phyloP scores from a whole-genome alignment of 2,113 vertebrate species.

The Chloropsis hardwickii region DNA sequence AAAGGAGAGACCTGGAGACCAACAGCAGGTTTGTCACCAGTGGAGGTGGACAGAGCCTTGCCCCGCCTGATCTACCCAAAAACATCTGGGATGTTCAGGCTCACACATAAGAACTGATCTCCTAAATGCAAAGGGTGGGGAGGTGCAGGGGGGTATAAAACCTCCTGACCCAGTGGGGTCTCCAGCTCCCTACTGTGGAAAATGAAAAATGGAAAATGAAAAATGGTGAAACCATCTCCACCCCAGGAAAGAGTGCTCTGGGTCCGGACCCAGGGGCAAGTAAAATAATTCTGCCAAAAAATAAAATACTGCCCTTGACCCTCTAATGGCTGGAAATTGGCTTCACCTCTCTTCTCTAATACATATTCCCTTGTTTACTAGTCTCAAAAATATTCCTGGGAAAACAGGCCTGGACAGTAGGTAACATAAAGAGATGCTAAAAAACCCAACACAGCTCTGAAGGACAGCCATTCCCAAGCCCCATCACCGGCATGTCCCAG shows the following conservation, averaged over 20 bases:
- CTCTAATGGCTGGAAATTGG: background rate
- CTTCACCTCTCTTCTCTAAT: background rate
- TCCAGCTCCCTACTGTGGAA: background rate
- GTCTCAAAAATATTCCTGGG: background rate
- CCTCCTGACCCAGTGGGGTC: background rate
- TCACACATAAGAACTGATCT: background rate
- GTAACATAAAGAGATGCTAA: background rate
- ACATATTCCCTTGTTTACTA: background rate
- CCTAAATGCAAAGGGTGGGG: background rate
- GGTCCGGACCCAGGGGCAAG: background rate
- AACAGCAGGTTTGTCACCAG: background rate
- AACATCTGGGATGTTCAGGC: background rate
- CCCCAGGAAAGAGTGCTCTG: accelerated
- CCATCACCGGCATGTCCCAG: accelerated
- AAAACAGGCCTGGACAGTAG: background rate
- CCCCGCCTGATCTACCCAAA: background rate
- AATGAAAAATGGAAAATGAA: background rate
- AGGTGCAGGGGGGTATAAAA: background rate
- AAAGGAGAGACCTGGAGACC: background rate
- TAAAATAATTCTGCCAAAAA: background rate
- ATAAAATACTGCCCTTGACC: background rate
- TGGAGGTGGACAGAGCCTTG: background rate
- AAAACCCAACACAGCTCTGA: accelerated
- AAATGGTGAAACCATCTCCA: background rate
- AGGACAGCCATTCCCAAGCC: background rate